Percentiles rank a stretch among this genome's conserved stretches.
Conservation (phyloP, 2,888 invertebrate species). For the Melinopterus prodromus region DNA sequence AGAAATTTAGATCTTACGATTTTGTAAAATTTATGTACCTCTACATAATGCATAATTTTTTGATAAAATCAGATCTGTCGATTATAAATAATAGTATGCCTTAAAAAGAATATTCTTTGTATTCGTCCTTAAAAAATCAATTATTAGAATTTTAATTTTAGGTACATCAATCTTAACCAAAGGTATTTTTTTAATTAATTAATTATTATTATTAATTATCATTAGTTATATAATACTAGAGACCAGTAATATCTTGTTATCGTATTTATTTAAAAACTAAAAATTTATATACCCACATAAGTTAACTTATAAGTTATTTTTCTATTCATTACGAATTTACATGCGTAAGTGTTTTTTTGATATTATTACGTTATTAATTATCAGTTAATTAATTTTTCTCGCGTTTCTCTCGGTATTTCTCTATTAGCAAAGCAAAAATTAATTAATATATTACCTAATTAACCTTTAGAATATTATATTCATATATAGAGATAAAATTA, state of each 20-base stretch:
- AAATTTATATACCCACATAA: not conserved
- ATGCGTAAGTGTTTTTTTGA: not conserved
- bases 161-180: not conserved
- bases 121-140: not conserved
- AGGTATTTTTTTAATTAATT: not conserved
- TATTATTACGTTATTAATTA: not conserved
- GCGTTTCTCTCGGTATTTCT: not conserved
- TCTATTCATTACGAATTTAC: too few relatives aligned
- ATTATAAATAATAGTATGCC: not conserved
- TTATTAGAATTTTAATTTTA: not conserved
- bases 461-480: not conserved
- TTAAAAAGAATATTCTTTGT: not conserved
- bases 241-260: not conserved
- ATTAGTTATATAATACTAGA: not conserved
- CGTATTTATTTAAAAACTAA: not conserved
- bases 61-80: too few relatives aligned
- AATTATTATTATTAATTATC: not conserved
- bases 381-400: not conserved
- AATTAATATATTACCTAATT: slow-evolving; percentile 4
- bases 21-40: not conserved
- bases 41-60: too few relatives aligned
- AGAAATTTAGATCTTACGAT: not conserved
- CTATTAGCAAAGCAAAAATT: not conserved
- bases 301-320: not conserved
- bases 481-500: not conserved